phyloP scores from a whole-genome alignment of 2,797 vertebrate species.

The Mus spretus region DNA sequence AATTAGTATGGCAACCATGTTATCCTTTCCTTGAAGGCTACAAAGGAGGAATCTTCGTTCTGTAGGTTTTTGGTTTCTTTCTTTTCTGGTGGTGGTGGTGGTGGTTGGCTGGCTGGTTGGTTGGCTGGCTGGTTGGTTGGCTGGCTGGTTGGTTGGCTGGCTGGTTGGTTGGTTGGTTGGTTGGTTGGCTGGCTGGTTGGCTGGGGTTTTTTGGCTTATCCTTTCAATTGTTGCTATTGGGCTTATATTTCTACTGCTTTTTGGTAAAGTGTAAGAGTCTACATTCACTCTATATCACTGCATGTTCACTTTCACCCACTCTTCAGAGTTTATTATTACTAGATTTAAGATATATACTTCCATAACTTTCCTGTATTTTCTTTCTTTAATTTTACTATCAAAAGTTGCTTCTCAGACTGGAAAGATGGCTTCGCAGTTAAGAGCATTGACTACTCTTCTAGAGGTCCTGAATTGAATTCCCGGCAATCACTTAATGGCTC shows the following conservation, averaged over 20 bases:
- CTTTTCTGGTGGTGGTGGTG: too few species aligned
- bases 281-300: background rate
- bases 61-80: background rate
- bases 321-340: background rate
- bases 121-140: too few species aligned
- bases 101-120: too few species aligned
- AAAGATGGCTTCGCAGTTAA: too few species aligned
- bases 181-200: too few species aligned
- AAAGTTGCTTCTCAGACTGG: background rate
- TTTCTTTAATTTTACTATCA: background rate
- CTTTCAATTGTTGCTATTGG: background rate
- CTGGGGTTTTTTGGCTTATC: background rate
- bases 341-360: background rate
- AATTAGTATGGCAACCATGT: background rate
- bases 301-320: background rate
- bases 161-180: too few species aligned
- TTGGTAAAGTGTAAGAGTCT: background rate
- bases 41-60: background rate
- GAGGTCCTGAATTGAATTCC: too few species aligned
- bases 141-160: too few species aligned
- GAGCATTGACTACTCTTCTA: too few species aligned
- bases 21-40: background rate
- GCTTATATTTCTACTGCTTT: background rate
- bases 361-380: background rate
- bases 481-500: too few species aligned